A percentile compares a stretch with the other conserved stretches of the same genome.
Evolutionary conservation across 2,888 invertebrate genomes (phyloP).

Genomic region (Amaurobius ferox): DNA sequence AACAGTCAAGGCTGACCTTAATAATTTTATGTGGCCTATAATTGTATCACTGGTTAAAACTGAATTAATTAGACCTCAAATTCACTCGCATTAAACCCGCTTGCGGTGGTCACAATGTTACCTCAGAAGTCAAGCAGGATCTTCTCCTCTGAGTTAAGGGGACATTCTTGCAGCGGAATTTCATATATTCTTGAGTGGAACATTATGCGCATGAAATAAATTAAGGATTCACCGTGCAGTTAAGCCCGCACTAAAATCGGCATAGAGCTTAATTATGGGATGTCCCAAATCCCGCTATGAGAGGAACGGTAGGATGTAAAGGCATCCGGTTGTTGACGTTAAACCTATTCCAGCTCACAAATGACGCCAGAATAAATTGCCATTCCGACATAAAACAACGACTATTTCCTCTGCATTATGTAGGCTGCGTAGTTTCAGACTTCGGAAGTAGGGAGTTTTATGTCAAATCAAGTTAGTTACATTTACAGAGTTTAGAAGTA

Average conservation of each 20-base stretch:
- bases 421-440: too few relatives aligned
- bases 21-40: too few relatives aligned
- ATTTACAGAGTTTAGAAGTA: too few relatives aligned
- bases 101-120: too few relatives aligned
- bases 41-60: neutral
- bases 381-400: conserved; percentile 26
- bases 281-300: neutral
- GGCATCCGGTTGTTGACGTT: conserved; percentile 25
- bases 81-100: neutral
- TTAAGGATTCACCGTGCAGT: conserved; percentile 21
- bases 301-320: conserved; percentile 36
- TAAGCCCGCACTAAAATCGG: conserved; percentile 23
- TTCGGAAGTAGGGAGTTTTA: too few relatives aligned
- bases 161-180: too few relatives aligned
- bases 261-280: conserved; percentile 38
- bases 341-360: conserved; percentile 23
- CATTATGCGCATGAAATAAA: conserved; percentile 41
- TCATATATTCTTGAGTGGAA: too few relatives aligned
- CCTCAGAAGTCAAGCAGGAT: neutral
- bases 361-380: conserved; percentile 24
- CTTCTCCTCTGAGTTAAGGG: too few relatives aligned
- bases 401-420: conserved; percentile 47
- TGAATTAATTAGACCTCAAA: neutral
- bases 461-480: too few relatives aligned
- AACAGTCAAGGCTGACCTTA: too few relatives aligned